Evolutionary conservation across 2,113 vertebrate genomes (phyloP).

Genomic region (Notarius quadriscutis): DNA sequence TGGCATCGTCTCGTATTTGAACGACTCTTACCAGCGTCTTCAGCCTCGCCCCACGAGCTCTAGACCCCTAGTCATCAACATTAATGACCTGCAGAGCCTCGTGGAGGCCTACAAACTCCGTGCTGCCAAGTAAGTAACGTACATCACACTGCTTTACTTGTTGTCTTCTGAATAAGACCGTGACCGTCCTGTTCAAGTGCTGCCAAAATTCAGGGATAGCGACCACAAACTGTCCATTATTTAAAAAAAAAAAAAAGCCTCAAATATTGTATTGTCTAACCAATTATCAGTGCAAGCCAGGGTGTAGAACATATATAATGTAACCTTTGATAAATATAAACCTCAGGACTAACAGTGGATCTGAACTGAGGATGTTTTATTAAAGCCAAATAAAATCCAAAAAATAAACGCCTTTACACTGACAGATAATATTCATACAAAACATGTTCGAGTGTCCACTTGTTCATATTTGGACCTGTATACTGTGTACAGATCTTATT

Average conservation of each 20-base stretch:
- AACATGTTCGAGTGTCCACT: too few species aligned
- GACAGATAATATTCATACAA: too few species aligned
- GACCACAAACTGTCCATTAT: neutral
- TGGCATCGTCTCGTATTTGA: slow-evolving; percentile 92
- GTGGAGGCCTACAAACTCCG: slow-evolving; percentile 87
- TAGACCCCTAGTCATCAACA: slow-evolving; percentile 68
- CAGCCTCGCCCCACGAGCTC: slow-evolving; percentile 84
- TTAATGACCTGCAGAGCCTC: slow-evolving; percentile 79
- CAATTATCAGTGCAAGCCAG: neutral
- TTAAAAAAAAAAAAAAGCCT: neutral
- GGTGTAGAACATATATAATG: neutral
- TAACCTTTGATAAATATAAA: neutral
- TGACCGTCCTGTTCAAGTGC: neutral
- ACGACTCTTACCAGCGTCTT: slow-evolving; percentile 77
- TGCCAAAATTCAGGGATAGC: neutral
- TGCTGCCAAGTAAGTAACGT: slow-evolving; percentile 80
- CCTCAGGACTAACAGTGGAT: neutral
- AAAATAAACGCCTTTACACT: too few species aligned
- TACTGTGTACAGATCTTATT: too few species aligned
- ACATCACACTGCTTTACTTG: neutral
- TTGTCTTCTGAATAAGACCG: neutral
- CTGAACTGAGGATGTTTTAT: too few species aligned
- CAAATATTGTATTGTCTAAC: neutral
- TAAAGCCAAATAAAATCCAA: too few species aligned
- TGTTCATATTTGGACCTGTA: too few species aligned